Base-by-base conservation (phyloP, 2,888 invertebrate genomes). In the Phortica magna region DNA sequence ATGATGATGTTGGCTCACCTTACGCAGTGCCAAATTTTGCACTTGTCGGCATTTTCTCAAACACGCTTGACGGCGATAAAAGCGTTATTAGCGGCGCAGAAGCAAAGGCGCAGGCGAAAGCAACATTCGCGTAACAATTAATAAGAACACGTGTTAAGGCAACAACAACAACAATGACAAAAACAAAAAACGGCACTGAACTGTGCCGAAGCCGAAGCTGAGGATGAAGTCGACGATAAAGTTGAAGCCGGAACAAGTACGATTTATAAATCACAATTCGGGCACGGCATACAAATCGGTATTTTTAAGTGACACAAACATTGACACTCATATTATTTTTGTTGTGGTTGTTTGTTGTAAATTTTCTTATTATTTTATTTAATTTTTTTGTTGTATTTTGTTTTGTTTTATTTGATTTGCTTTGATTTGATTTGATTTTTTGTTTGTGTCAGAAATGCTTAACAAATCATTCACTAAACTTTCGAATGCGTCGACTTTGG, bases 21-120 rank as follows among this genome's bases (percentile, higher is more conserved):
- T 88, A 86, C 77, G 88, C 88, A 80, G 84, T 85, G 81, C 83
- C 82, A 74, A 78, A 68, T 79, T 80, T 82, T 81, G 79, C 80
- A 80, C 64, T 75, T 71, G 77, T 87, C 82, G 82, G 83, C 87
- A 87, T 83, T 82, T 80, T 82, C 82, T 79, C 79, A 81, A 80
- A 77, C 80, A 80, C 79, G 80, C 82, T 31, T 31, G 31, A 2
- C 31, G 31, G 31, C 1, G 31, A 31, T 31, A 31, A 81, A 79
- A 71, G 70, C 70, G 41, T 12, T 39, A 19, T 14, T 39, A 9
- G 19, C 5, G 65, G 39, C 65, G 39, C 41, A 41, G 7, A 65
- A 19, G 61, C 5, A 61, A 61, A 65, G 41, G 14, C 65, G 39
- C n/a, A 59, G 59, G 9, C 59, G 22, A 61, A 17, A 1, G 17